Evolutionary conservation across 1,140 invertebrate species (phyloP).

Genomic region (Temnothorax curvispinosus): DNA sequence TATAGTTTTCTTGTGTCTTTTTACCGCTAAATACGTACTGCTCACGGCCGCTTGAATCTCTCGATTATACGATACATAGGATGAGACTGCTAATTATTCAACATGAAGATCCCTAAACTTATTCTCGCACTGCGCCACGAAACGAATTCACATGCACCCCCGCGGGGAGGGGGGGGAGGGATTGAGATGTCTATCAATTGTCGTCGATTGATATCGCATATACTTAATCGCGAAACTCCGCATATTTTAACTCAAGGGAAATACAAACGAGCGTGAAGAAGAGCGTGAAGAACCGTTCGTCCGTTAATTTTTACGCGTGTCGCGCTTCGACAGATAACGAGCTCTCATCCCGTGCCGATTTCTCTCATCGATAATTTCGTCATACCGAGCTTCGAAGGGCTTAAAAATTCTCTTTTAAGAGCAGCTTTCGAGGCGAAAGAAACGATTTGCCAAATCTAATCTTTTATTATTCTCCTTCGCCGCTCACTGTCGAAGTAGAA

Average conservation of each 20-base stretch:
- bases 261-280: slow-evolving; percentile 11
- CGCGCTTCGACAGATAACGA: neutral
- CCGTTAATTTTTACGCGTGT: neutral
- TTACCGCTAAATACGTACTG: slow-evolving; percentile 76
- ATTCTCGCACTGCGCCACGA: slow-evolving; percentile 73
- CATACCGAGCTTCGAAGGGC: neutral
- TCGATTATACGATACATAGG: slow-evolving; percentile 80
- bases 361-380: neutral
- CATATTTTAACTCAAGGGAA: slow-evolving; percentile 32
- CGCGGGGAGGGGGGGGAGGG: neutral
- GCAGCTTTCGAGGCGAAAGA: neutral
- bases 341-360: neutral
- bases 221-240: slow-evolving; percentile 45
- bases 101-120: slow-evolving; percentile 79
- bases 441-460: slow-evolving; percentile 3
- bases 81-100: slow-evolving; percentile 81
- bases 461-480: neutral
- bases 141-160: slow-evolving; percentile 61
- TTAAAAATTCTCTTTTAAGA: neutral
- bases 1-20: slow-evolving; percentile 69
- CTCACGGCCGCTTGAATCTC: slow-evolving; percentile 79
- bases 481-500: neutral
- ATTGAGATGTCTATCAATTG: slow-evolving; percentile 64
- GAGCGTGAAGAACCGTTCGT: neutral
- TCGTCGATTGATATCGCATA: slow-evolving; percentile 9